A percentile compares a stretch with the other conserved stretches of the same genome.
Evolutionary conservation across 2,888 invertebrate species (phyloP).

Genomic region (Rhingia campestris): DNA sequence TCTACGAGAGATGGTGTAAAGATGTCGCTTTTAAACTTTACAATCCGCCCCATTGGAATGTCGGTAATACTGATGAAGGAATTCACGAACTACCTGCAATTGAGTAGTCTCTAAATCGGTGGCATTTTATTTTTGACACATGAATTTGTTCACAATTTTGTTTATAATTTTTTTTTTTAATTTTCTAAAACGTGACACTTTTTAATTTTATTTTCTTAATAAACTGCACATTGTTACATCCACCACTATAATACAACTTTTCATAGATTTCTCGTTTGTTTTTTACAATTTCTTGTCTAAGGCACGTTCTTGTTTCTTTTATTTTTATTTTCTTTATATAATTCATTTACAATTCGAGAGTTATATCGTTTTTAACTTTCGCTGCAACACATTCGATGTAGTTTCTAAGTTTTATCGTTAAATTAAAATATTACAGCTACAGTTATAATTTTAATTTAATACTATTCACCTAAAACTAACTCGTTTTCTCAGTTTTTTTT

Average conservation of each 20-base stretch:
- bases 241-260: neutral
- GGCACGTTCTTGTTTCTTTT: slow-evolving; percentile 31
- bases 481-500: slow-evolving; percentile 31
- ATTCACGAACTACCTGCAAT: too few relatives aligned
- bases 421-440: slow-evolving; percentile 49
- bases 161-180: too few relatives aligned
- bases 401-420: slow-evolving; percentile 6
- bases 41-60: too few relatives aligned
- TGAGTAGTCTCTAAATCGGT: too few relatives aligned
- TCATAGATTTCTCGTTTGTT: slow-evolving; percentile 1
- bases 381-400: slow-evolving; percentile 68
- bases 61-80: too few relatives aligned
- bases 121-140: too few relatives aligned
- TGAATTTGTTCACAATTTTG: too few relatives aligned
- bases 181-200: too few relatives aligned
- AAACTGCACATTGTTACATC: neutral
- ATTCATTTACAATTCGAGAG: slow-evolving; percentile 30
- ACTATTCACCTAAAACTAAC: slow-evolving; percentile 52
- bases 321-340: slow-evolving; percentile 1
- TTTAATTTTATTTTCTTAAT: too few relatives aligned
- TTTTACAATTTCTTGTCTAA: slow-evolving; percentile 41
- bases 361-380: slow-evolving; percentile 28
- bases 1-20: too few relatives aligned
- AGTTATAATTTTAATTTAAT: slow-evolving; percentile 25
- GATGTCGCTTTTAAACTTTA: too few relatives aligned